Conservation (phyloP, 2,113 vertebrate species). For the Anarrhichthys ocellatus region DNA sequence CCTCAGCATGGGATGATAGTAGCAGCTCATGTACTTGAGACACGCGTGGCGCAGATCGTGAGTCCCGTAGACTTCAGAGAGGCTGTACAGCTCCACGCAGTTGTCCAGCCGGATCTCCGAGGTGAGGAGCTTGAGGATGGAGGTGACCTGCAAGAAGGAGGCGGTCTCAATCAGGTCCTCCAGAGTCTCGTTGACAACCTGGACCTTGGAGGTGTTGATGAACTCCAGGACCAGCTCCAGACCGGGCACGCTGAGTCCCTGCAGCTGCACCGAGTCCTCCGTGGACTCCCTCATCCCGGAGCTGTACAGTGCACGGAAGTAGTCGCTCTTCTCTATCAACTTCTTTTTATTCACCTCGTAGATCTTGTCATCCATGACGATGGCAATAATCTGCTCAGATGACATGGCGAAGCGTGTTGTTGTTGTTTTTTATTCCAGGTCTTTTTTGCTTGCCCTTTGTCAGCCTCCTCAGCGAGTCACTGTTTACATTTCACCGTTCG, state of each 20-base stretch:
- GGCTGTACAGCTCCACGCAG: slow-evolving; percentile 90
- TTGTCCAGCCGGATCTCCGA: slow-evolving; percentile 89
- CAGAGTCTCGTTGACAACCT: slow-evolving; percentile 85
- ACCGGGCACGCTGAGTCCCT: slow-evolving; percentile 90
- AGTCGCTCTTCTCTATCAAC: slow-evolving; percentile 96
- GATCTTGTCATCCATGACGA: slow-evolving; percentile 89
- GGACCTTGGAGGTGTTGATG: slow-evolving; percentile 89
- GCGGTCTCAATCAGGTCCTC: slow-evolving; percentile 93
- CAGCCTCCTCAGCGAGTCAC: slow-evolving; percentile 34
- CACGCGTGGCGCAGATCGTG: slow-evolving; percentile 88
- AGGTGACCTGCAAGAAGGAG: slow-evolving; percentile 93
- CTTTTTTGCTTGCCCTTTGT: slow-evolving; percentile 23
- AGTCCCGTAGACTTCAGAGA: slow-evolving; percentile 92
- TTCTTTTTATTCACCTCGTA: slow-evolving; percentile 92
- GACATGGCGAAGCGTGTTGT: slow-evolving; percentile 79
- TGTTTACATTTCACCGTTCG: slow-evolving; percentile 76
- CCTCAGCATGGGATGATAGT: slow-evolving; percentile 91
- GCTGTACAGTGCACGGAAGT: slow-evolving; percentile 94
- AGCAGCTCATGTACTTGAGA: slow-evolving; percentile 88
- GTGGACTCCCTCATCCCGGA: slow-evolving; percentile 95
- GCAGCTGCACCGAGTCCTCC: slow-evolving; percentile 90
- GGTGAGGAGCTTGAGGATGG: slow-evolving; percentile 89
- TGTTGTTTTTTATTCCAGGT: background rate
- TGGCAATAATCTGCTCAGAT: slow-evolving; percentile 88
- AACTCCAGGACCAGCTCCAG: slow-evolving; percentile 94